Evolutionary conservation across 1,140 invertebrate species (phyloP), one percentile per base, ranked within the genome.

Genomic region (Drosophila bipectinata): DNA sequence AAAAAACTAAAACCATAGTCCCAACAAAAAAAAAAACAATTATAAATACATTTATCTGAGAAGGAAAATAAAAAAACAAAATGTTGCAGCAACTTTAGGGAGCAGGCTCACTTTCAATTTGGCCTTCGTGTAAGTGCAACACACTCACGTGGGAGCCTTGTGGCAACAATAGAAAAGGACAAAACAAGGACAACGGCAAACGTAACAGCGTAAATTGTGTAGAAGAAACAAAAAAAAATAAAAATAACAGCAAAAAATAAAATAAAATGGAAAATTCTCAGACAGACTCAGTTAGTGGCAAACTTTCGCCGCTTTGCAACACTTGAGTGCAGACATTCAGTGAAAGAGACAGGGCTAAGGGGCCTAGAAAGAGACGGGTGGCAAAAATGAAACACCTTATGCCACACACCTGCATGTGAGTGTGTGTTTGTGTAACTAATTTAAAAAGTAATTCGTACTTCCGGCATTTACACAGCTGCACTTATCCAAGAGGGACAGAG

Each of bases 371-470:
- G 47, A 41, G 32, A 28, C 4, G 7, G 45, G 15, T 7, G 26
- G 69, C 64, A 66, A 82, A 82, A 82, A 82, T 74, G 63, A 79
- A 79, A 79, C 77, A 68, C 62, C 73, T 59, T 61, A 55, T 61
- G 68, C 26, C 26, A 28, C 26, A 28, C 24, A 55, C 47, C 39
- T 24, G 18, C 9, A 54, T 21, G 47, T 51, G 26, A 51, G 41
- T 47, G 18, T 45, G 57, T 60, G 30, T 54, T 51, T 78, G 53
- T 57, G 82, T 57, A 82, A 87, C 82, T 87, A 88, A 87, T 87
- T 87, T 87, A 87, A 88, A 87, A 87, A 87, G 82, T 87, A 87
- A 87, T 87, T 87, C 72, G 82, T 82, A 82, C 82, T 87, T 87
- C 82, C 82, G 82, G 82, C 78, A 82, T 87, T 87, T 87, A 78